These are phyloP conservation scores for Adelognathus sp. DNA, from an alignment of 2,888 invertebrate species.

Conservation along the genomic window DNA sequence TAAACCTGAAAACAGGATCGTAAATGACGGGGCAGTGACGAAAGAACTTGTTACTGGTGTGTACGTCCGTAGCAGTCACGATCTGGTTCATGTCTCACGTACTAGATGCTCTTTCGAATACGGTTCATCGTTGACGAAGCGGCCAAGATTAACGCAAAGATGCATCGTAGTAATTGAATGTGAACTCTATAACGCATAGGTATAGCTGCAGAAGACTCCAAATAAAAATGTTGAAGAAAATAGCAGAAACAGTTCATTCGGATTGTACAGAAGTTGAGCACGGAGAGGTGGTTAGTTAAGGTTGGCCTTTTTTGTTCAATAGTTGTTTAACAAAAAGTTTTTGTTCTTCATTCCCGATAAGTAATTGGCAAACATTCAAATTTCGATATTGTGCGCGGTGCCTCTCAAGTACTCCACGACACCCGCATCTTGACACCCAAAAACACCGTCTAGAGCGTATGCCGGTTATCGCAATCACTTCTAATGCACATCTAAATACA, in stretches of 20 bases:
- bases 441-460: no score
- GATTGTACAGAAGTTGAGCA: neutral
- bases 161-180: slow-evolving; percentile 14
- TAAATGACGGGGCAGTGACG: slow-evolving; percentile 19
- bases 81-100: neutral
- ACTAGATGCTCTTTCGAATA: neutral
- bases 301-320: no score
- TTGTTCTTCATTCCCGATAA: no score
- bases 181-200: neutral
- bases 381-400: no score
- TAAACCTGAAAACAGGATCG: slow-evolving; percentile 27
- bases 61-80: neutral
- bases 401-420: no score
- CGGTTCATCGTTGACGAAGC: neutral
- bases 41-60: neutral
- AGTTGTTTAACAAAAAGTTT: no score
- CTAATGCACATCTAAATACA: no score
- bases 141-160: neutral
- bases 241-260: neutral
- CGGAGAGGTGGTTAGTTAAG: neutral
- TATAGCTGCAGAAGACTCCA: no score
- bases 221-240: neutral
- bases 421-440: no score
- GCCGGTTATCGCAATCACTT: no score
- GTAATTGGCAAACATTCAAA: no score